Conservation (phyloP, 2,797 vertebrate species). For the Telmatherina bonti region DNA sequence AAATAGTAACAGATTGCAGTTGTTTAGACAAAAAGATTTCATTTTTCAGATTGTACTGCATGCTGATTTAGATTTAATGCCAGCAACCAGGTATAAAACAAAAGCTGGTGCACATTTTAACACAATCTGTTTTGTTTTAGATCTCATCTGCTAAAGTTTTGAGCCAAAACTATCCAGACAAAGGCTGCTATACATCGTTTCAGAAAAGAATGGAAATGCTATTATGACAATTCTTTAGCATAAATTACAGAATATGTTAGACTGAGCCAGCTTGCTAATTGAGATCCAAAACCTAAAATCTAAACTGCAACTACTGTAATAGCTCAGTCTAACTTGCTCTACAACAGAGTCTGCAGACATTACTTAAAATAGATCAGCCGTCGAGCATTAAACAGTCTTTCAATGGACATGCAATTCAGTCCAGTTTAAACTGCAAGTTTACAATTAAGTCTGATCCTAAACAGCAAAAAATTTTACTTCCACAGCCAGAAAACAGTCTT, state of each 20-base stretch:
- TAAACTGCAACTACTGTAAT: neutral
- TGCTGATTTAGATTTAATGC: neutral
- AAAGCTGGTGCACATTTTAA: neutral
- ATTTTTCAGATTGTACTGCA: neutral
- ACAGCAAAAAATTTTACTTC: no score
- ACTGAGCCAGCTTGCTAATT: neutral
- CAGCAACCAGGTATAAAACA: neutral
- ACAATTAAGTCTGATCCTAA: neutral
- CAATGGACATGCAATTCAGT: no score
- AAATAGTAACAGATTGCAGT: neutral
- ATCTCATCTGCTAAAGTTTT: neutral
- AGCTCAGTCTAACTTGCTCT: neutral
- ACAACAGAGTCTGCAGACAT: neutral
- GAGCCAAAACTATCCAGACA: neutral
- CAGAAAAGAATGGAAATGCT: neutral
- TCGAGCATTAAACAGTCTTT: slow-evolving; percentile 14
- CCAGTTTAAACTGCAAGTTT: slow-evolving; percentile 1
- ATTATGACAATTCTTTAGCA: no score
- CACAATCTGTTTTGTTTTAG: neutral
- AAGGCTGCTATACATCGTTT: neutral
- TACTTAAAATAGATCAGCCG: neutral
- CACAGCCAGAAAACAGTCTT: no score
- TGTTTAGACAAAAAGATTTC: neutral
- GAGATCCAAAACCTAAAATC: neutral
- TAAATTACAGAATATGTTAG: neutral